Conservation (phyloP, 1,140 invertebrate species). For the Drosophila obscura region DNA sequence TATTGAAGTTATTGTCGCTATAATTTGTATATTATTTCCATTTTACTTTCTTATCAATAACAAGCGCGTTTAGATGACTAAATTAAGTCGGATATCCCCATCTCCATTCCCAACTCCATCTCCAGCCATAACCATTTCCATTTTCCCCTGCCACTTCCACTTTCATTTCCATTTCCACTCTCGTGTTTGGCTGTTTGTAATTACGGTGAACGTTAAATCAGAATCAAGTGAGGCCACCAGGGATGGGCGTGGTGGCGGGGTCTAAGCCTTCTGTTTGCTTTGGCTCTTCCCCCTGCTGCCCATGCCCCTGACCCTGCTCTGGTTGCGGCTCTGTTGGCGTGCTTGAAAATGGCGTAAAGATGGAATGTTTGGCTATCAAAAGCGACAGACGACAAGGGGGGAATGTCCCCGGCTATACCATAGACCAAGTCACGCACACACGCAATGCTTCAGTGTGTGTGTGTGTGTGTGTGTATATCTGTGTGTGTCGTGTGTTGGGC, state of each 20-base stretch:
- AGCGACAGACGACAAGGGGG: slow-evolving; percentile 23
- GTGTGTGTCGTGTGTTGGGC: slow-evolving; percentile 46
- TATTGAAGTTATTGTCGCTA: neutral
- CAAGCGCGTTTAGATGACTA: slow-evolving; percentile 71
- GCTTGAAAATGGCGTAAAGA: slow-evolving; percentile 62
- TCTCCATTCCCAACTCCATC: neutral
- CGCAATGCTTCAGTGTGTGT: slow-evolving; percentile 1
- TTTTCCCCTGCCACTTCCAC: no score
- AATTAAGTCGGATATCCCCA: slow-evolving; percentile 60
- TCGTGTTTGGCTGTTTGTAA: slow-evolving; percentile 30
- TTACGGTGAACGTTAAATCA: slow-evolving; percentile 63
- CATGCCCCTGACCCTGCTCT: no score
- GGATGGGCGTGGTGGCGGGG: neutral
- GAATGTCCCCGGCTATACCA: slow-evolving; percentile 35
- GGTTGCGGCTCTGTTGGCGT: slow-evolving; percentile 15
- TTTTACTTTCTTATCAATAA: slow-evolving; percentile 57
- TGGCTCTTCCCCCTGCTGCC: neutral
- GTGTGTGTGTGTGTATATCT: neutral
- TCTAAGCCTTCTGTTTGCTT: slow-evolving; percentile 29
- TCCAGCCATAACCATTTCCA: no score
- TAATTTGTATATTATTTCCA: neutral
- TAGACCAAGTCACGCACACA: slow-evolving; percentile 39
- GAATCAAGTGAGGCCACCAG: slow-evolving; percentile 35
- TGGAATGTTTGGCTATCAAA: slow-evolving; percentile 62
- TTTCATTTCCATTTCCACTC: slow-evolving; percentile 24